A percentile compares a stretch with the other conserved stretches of the same genome.
phyloP scores from a whole-genome alignment of 2,113 vertebrate species.

The Heterotis niloticus region DNA sequence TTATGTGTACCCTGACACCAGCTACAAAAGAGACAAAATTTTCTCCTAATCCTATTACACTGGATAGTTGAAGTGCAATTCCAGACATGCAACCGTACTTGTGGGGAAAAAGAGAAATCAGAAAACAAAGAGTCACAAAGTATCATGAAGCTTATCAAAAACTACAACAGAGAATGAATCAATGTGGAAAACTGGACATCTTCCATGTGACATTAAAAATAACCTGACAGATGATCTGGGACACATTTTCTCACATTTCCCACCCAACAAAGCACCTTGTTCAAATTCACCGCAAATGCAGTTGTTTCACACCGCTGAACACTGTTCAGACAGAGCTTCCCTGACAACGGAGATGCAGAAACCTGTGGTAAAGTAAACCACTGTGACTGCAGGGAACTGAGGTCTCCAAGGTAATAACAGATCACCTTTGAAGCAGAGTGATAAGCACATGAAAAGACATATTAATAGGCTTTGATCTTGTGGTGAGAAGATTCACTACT shows the following conservation, averaged over 20 bases:
- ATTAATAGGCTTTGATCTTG: slow-evolving; percentile 35
- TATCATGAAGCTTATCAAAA: background rate
- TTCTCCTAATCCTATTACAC: background rate
- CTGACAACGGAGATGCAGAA: slow-evolving; percentile 12
- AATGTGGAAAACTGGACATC: background rate
- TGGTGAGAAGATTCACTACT: background rate
- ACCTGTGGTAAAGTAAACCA: background rate
- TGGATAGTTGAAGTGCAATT: background rate
- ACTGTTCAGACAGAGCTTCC: slow-evolving; percentile 16
- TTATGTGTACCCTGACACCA: background rate
- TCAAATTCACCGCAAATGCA: background rate
- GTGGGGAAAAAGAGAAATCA: background rate
- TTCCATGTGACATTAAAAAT: background rate
- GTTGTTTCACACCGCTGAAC: background rate
- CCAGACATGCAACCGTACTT: background rate
- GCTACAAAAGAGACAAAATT: background rate
- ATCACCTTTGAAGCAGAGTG: slow-evolving; percentile 34
- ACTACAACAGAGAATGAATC: no score
- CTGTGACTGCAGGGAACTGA: background rate
- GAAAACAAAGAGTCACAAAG: background rate
- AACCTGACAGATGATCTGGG: no score
- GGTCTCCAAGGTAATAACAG: slow-evolving; percentile 19
- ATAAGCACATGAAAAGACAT: slow-evolving; percentile 30
- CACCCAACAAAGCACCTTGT: slow-evolving; percentile 4
- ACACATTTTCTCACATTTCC: background rate